These are phyloP conservation scores for Seira musarum DNA, from an alignment of 2,888 invertebrate genomes.

Conservation along the genomic window DNA sequence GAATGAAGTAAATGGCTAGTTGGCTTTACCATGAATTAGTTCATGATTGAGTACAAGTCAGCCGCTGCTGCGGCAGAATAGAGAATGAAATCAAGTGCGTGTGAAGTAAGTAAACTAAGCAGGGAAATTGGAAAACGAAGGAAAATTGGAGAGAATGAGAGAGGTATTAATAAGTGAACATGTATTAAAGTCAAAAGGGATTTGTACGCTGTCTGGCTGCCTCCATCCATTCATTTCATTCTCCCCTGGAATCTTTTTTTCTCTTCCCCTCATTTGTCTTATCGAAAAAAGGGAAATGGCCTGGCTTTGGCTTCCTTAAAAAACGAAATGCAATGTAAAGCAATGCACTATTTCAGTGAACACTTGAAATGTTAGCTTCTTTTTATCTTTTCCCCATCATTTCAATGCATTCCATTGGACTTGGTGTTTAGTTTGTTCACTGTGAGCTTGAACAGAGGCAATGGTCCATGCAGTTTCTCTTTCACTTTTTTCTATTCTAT, in stretches of 20 bases:
- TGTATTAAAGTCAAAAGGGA: conserved; percentile 57
- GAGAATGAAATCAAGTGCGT: conserved; percentile 45
- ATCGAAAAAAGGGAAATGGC: conserved; percentile 14
- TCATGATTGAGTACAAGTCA: conserved; percentile 45
- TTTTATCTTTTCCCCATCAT: conserved; percentile 38
- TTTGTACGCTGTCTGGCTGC: conserved; percentile 53
- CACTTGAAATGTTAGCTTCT: no score
- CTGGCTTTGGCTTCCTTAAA: no score
- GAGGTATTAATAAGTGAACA: conserved; percentile 52
- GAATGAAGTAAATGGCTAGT: conserved; percentile 32
- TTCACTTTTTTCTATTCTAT: no score
- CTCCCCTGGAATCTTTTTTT: no score
- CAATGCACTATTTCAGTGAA: no score
- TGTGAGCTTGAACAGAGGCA: conserved; percentile 21
- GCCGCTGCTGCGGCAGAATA: conserved; percentile 44
- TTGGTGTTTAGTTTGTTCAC: conserved; percentile 16
- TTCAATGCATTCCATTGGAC: no score
- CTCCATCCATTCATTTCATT: no score
- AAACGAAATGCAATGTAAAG: no score
- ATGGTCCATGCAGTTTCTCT: conserved; percentile 48
- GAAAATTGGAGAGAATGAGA: conserved; percentile 11
- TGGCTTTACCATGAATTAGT: conserved; percentile 13
- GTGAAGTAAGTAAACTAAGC: no score
- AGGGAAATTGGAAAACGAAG: conserved; percentile 28
- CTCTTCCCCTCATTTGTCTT: conserved; percentile 21